These are phyloP conservation scores for Troides aeacus DNA, from an alignment of 2,888 invertebrate species.

Conservation along the genomic window DNA sequence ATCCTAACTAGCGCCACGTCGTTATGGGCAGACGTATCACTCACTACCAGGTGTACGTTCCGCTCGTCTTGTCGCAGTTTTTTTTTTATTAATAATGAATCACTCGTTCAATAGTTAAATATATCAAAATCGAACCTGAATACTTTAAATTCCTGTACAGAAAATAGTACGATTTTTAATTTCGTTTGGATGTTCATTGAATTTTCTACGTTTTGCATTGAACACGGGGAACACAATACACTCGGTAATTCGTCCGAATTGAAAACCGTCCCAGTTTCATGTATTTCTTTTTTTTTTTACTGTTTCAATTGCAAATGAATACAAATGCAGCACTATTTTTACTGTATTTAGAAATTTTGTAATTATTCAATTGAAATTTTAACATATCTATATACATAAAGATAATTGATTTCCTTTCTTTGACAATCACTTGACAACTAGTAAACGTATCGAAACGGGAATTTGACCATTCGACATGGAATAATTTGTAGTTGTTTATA, in stretches of 20 bases:
- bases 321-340: conserved; percentile 12
- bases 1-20: too few species aligned
- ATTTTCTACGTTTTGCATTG: conserved; percentile 22
- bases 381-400: too few species aligned
- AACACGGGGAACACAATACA: conserved; percentile 17
- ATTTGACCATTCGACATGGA: too few species aligned
- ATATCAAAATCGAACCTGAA: neutral
- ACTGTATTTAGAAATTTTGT: neutral
- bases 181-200: conserved; percentile 16
- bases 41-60: too few species aligned
- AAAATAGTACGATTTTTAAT: conserved; percentile 13
- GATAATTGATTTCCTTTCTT: too few species aligned
- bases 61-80: too few species aligned
- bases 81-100: neutral
- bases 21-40: too few species aligned
- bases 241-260: conserved; percentile 19
- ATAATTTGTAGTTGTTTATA: too few species aligned
- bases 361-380: neutral
- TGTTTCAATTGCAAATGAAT: conserved; percentile 21
- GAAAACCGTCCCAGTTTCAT: conserved; percentile 12
- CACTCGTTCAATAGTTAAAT: neutral
- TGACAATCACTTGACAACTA: too few species aligned
- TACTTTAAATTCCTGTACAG: neutral
- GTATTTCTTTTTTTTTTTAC: conserved; percentile 4
- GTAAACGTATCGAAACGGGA: too few species aligned